A percentile compares a stretch with the other conserved stretches of the same genome.
phyloP scores from a whole-genome alignment of 2,113 vertebrate species.

The Turdus rufiventris region DNA sequence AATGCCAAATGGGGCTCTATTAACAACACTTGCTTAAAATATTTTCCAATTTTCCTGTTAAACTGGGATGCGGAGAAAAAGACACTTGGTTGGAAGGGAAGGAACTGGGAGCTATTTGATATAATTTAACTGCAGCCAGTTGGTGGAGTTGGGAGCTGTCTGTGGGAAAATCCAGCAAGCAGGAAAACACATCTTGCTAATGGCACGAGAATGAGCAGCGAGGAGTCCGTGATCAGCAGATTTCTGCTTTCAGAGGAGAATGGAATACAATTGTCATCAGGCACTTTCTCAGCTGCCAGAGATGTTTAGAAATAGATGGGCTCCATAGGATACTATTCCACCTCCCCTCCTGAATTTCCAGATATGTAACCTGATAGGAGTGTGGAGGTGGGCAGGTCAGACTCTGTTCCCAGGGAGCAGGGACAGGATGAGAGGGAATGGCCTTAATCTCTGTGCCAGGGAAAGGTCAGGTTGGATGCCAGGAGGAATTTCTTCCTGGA shows the following conservation, averaged over 20 bases:
- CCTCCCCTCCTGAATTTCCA: background rate
- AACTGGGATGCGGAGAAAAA: background rate
- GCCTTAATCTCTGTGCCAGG: background rate
- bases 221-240: background rate
- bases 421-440: background rate
- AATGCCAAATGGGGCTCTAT: constrained; percentile 33
- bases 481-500: background rate
- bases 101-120: background rate
- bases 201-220: background rate
- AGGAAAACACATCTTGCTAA: background rate
- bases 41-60: constrained; percentile 22
- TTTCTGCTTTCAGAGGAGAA: background rate
- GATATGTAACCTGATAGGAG: background rate
- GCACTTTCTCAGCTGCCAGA: background rate
- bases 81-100: background rate
- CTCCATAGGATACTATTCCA: background rate
- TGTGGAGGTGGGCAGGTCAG: accelerated
- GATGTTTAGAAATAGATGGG: background rate
- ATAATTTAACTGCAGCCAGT: background rate
- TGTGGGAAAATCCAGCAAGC: background rate
- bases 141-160: background rate
- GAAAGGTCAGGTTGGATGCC: accelerated
- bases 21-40: constrained; percentile 43
- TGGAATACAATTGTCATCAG: background rate
- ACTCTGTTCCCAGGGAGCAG: background rate